Percentiles rank a stretch among this genome's conserved stretches.
Conservation (phyloP, 2,797 vertebrate species). For the Tragopan temminckii region DNA sequence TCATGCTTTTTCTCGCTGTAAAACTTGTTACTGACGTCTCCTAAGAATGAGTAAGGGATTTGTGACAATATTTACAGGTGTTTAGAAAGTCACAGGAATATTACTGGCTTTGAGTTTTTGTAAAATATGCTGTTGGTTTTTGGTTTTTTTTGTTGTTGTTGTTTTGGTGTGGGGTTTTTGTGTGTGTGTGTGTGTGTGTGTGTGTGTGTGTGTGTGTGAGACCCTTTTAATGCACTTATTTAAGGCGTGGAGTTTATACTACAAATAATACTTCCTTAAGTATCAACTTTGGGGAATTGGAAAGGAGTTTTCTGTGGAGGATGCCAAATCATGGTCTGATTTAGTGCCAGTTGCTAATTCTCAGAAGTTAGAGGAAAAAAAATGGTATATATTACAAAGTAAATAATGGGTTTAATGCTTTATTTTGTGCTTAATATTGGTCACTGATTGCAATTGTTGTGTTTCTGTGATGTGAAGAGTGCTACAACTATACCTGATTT, state of each 20-base stretch:
- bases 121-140: background rate
- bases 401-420: background rate
- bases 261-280: background rate
- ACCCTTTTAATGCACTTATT: background rate
- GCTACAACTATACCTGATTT: background rate
- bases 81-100: slow-evolving; percentile 17
- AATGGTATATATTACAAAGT: background rate
- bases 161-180: too few relatives aligned
- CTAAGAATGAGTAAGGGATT: slow-evolving; percentile 31
- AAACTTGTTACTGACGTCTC: slow-evolving; percentile 28
- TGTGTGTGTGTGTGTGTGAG: too few relatives aligned
- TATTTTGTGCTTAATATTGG: background rate
- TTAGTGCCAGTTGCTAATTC: background rate
- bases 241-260: background rate
- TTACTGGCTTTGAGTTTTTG: background rate
- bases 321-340: background rate
- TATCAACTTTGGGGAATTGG: background rate
- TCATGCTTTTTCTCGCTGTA: slow-evolving; percentile 27
- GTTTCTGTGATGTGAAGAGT: background rate
- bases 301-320: background rate
- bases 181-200: too few relatives aligned
- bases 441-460: background rate
- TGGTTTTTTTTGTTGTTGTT: background rate
- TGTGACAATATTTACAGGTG: slow-evolving; percentile 12
- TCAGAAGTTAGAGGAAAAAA: background rate